These are phyloP conservation scores for Oryctes rhinoceros DNA, from an alignment of 1,140 invertebrate genomes.

Conservation along the genomic window DNA sequence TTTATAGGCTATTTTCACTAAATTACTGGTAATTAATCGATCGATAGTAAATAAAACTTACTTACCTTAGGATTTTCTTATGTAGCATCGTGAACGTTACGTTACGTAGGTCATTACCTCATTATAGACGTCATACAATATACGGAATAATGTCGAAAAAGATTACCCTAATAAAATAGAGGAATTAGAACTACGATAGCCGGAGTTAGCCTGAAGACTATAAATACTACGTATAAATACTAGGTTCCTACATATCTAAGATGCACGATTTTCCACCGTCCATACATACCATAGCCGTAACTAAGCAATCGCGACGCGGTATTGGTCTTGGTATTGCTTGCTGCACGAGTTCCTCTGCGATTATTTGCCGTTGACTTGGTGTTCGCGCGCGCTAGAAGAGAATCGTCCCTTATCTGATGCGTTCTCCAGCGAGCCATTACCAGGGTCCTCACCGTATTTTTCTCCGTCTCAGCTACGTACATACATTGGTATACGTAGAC, in stretches of 20 bases:
- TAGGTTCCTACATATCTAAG: neutral
- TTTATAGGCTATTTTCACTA: too few relatives aligned
- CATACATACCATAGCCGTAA: neutral
- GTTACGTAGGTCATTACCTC: too few relatives aligned
- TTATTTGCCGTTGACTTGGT: conserved; percentile 3
- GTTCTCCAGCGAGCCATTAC: neutral
- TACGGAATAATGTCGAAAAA: too few relatives aligned
- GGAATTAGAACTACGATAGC: too few relatives aligned
- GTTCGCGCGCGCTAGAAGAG: neutral
- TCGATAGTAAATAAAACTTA: too few relatives aligned
- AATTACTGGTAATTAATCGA: too few relatives aligned
- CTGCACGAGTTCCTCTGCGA: neutral
- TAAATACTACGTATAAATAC: too few relatives aligned
- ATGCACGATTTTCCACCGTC: neutral
- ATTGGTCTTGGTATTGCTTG: neutral
- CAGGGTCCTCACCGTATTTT: neutral
- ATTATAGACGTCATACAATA: too few relatives aligned
- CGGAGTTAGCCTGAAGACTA: too few relatives aligned
- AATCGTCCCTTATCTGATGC: neutral
- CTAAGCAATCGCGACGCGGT: neutral
- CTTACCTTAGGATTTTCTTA: too few relatives aligned
- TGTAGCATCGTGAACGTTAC: too few relatives aligned
- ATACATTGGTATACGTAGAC: neutral
- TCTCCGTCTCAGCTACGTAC: neutral
- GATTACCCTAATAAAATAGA: too few relatives aligned